Evolutionary conservation across 2,888 invertebrate species (phyloP), one percentile per base, ranked within the genome.

Genomic region (Drosophila mercatorum): DNA sequence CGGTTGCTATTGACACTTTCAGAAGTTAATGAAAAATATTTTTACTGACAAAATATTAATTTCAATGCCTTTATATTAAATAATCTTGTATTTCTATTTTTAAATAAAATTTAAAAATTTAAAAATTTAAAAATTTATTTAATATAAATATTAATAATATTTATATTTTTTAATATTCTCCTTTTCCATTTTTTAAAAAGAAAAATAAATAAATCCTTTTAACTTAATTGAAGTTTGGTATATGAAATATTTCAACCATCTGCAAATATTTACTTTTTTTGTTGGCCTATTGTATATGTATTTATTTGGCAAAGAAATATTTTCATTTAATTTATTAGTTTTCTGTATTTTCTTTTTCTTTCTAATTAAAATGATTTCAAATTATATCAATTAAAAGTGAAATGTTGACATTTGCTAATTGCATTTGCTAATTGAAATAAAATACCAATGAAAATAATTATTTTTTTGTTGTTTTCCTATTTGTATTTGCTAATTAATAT

Each of bases 401-500:
- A 22, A 36, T 36, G 17, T 51, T 47, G 28, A 22, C 51, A 51
- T 49, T 12, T 2, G 28, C 28, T 46, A 61, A 56, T 44, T 34
- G 26, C 68, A 52, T 40, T 40, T 34, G 26, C 14, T 17, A 57
- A 31, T 14, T 38, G 12, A 8, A 44, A 44, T 26, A 22, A 28
- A 43, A 63, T 63, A 26, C 47, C 47, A 72, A 61, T 62, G 14
- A 6, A 51, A 31, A 38, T 26, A n/a, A 28, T 28, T 22, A 22
- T 12, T 34, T 10, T 51, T 12, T 53, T 34, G 3, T 10, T 28
- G 28, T 28, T 28, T 40, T 47, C 49, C 12, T 40, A 17, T 49
- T 47, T 55, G 14, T 17, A 49, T 63, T 53, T 46, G 34, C 59
- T 63, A 46, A 78, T 67, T 60, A 41, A 55, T 57, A n/a, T 11